Percentiles rank a stretch among this genome's conserved stretches.
phyloP scores from a whole-genome alignment of 2,888 invertebrate species.

The Gerris lacustris region DNA sequence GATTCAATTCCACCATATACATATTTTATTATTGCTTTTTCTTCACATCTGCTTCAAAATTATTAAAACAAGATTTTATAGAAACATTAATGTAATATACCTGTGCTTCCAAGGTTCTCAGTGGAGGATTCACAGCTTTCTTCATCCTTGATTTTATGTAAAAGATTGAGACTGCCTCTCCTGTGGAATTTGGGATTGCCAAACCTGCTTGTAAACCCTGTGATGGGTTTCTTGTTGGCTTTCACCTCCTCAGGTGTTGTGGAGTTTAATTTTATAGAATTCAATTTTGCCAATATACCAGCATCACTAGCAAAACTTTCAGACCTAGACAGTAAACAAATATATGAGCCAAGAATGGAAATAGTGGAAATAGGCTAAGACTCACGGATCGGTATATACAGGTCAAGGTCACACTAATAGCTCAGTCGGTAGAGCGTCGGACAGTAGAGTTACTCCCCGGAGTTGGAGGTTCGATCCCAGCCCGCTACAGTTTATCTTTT shows the following conservation, averaged over 20 bases:
- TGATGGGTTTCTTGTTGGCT: slow-evolving; percentile 4
- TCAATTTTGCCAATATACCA: slow-evolving; percentile 55
- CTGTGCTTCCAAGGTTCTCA: slow-evolving; percentile 29
- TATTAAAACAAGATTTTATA: too few species aligned
- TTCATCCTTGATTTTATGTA: slow-evolving; percentile 23
- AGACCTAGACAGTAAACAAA: slow-evolving; percentile 37
- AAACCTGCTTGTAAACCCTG: slow-evolving; percentile 11
- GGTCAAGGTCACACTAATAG: too few species aligned
- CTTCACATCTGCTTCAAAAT: too few species aligned
- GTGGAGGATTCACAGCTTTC: slow-evolving; percentile 31
- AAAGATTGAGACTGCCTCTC: slow-evolving; percentile 28
- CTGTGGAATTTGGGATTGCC: slow-evolving; percentile 28
- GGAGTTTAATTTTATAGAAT: slow-evolving; percentile 29
- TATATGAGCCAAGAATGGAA: not conserved
- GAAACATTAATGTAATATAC: not conserved
- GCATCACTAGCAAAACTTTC: slow-evolving; percentile 72
- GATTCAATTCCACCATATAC: too few species aligned
- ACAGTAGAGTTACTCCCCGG: too few species aligned
- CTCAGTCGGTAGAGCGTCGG: too few species aligned
- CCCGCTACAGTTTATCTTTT: too few species aligned
- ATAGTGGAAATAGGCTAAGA: not conserved
- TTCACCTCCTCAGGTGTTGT: slow-evolving; percentile 1
- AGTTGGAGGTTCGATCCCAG: too few species aligned
- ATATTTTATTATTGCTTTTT: too few species aligned
- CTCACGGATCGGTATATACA: too few species aligned